phyloP scores from a whole-genome alignment of 1,140 invertebrate genomes.

The Ceratitis capitata region DNA sequence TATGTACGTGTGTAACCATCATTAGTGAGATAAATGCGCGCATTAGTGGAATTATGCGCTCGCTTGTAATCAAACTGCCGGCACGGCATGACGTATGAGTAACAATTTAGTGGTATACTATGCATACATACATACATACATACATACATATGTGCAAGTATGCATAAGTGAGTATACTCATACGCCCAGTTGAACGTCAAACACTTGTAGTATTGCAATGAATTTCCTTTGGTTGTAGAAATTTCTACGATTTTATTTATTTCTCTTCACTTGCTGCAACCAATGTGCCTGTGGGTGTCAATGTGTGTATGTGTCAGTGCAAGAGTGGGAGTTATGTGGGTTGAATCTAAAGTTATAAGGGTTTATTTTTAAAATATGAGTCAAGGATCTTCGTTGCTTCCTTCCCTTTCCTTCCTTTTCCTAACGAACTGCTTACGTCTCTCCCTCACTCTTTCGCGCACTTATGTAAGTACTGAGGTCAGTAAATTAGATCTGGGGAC shows the following conservation, averaged over 20 bases:
- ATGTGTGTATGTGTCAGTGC: background rate
- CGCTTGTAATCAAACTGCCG: background rate
- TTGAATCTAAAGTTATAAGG: no score
- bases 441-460: no score
- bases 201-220: no score
- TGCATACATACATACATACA: background rate
- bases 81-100: slow-evolving; percentile 28
- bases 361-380: no score
- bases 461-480: no score
- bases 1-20: background rate
- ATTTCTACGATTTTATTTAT: background rate
- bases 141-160: no score
- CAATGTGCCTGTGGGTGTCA: background rate
- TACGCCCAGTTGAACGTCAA: background rate
- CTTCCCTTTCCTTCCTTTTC: no score
- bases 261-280: background rate
- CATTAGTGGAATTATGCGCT: slow-evolving; percentile 28
- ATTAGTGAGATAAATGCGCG: slow-evolving; percentile 28
- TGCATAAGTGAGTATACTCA: background rate
- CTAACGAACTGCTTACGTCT: no score
- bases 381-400: no score
- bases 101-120: slow-evolving; percentile 29
- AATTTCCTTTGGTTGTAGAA: background rate
- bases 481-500: no score
- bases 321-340: background rate